These are phyloP conservation scores for Drosophila meridionalis DNA, from an alignment of 2,888 invertebrate genomes.

Conservation along the genomic window DNA sequence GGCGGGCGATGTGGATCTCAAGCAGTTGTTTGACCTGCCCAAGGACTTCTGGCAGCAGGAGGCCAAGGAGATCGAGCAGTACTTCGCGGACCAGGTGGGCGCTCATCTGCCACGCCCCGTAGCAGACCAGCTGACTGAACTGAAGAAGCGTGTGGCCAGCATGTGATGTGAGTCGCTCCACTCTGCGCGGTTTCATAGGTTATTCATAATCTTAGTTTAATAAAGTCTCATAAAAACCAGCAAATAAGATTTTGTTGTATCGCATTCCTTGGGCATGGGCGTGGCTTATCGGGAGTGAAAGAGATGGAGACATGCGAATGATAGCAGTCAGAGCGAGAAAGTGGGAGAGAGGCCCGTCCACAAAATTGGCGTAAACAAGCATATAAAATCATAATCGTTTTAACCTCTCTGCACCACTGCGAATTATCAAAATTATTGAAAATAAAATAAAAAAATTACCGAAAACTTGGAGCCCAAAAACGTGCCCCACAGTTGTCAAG, in stretches of 20 bases:
- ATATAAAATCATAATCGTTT: conserved; percentile 67
- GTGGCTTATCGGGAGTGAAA: conserved; percentile 53
- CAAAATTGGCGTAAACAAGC: conserved; percentile 68
- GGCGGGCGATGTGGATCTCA: conserved; percentile 88
- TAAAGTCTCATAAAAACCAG: conserved; percentile 86
- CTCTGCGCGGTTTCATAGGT: conserved; percentile 57
- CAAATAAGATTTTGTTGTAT: conserved; percentile 31
- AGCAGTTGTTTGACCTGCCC: conserved; percentile 93
- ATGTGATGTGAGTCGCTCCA: conserved; percentile 82
- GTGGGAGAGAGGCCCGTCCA: conserved; percentile 62
- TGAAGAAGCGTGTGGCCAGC: conserved; percentile 83
- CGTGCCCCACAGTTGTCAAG: conserved; percentile 60
- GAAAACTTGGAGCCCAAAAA: conserved; percentile 8
- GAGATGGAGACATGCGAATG: background rate
- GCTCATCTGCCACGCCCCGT: conserved; percentile 89
- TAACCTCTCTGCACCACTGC: conserved; percentile 58
- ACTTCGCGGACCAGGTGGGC: conserved; percentile 96
- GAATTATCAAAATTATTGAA: conserved; percentile 55
- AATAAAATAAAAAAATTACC: conserved; percentile 51
- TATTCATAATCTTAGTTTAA: conserved; percentile 66
- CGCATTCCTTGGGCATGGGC: conserved; percentile 31
- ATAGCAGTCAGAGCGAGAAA: background rate
- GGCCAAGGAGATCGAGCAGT: conserved; percentile 91
- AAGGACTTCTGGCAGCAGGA: conserved; percentile 97
- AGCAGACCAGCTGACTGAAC: conserved; percentile 39